These are phyloP conservation scores for Tinamus guttatus DNA, from an alignment of 2,113 vertebrate genomes.

Conservation along the genomic window DNA sequence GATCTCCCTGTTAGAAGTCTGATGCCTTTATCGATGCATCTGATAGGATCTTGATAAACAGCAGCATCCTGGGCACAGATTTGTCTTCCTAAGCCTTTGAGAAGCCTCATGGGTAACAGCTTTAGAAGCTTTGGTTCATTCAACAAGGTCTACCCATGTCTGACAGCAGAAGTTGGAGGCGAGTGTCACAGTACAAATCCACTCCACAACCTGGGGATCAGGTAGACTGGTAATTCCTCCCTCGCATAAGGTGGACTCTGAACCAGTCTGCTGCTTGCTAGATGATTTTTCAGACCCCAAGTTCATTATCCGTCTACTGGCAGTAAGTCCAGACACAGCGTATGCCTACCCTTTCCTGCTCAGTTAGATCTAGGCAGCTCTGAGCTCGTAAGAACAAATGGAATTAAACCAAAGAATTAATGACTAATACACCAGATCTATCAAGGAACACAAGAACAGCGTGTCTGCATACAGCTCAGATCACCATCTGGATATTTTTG, in stretches of 20 bases:
- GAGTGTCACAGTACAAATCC: neutral
- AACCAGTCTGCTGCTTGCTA: neutral
- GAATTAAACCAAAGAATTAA: neutral
- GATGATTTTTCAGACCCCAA: neutral
- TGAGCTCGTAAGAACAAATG: neutral
- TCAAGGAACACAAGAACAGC: neutral
- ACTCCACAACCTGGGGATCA: neutral
- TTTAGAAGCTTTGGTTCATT: neutral
- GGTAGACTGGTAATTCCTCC: neutral
- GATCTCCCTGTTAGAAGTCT: neutral
- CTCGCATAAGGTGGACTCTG: neutral
- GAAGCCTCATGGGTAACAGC: neutral
- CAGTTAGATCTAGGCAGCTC: neutral
- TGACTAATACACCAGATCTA: neutral
- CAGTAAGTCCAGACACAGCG: neutral
- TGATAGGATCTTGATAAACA: neutral
- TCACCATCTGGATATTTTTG: neutral
- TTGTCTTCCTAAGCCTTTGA: neutral
- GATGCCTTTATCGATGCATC: neutral
- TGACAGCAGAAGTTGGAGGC: neutral
- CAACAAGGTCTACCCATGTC: neutral
- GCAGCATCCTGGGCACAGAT: neutral
- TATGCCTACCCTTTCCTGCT: neutral
- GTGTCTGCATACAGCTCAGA: fast-evolving
- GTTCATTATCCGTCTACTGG: neutral